Evolutionary conservation across 2,888 invertebrate species (phyloP).

Genomic region (Athalia circularis): DNA sequence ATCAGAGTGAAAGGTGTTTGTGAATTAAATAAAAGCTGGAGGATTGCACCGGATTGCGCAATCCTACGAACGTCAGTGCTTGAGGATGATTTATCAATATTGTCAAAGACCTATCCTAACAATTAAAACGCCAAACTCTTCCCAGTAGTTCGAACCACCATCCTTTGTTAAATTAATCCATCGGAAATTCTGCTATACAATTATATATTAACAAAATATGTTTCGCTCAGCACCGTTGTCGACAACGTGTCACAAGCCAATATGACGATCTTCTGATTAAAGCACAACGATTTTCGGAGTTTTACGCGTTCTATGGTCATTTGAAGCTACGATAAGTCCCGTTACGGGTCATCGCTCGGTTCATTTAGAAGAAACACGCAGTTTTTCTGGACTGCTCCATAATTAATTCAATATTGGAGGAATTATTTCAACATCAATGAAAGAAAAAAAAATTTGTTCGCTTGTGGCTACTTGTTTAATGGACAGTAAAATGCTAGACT

Average conservation of each 20-base stretch:
- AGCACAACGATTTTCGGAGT: not conserved
- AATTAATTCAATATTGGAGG: slow-evolving; percentile 28
- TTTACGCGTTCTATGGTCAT: not conserved
- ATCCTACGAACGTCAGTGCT: slow-evolving; percentile 54
- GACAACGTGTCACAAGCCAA: slow-evolving; percentile 63
- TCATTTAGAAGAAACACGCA: too few relatives aligned
- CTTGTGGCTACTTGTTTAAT: not conserved
- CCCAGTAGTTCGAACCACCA: not conserved
- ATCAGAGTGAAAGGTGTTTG: slow-evolving; percentile 46
- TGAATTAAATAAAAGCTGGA: slow-evolving; percentile 56
- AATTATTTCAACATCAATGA: not conserved
- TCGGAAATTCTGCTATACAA: not conserved
- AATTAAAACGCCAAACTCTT: not conserved
- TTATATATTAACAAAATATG: slow-evolving; percentile 58
- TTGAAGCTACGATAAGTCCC: too few relatives aligned
- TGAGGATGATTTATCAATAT: slow-evolving; percentile 16
- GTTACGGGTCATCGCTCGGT: too few relatives aligned
- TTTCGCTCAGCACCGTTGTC: slow-evolving; percentile 47
- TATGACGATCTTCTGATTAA: slow-evolving; percentile 10
- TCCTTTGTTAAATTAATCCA: not conserved
- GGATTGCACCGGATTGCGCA: slow-evolving; percentile 71
- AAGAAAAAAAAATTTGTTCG: not conserved
- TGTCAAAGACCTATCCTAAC: slow-evolving; percentile 6
- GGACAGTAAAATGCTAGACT: not conserved
- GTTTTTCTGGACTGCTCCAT: not conserved